Conservation (phyloP, 1,140 invertebrate species). For the Stenopsyche tienmushanensis region DNA sequence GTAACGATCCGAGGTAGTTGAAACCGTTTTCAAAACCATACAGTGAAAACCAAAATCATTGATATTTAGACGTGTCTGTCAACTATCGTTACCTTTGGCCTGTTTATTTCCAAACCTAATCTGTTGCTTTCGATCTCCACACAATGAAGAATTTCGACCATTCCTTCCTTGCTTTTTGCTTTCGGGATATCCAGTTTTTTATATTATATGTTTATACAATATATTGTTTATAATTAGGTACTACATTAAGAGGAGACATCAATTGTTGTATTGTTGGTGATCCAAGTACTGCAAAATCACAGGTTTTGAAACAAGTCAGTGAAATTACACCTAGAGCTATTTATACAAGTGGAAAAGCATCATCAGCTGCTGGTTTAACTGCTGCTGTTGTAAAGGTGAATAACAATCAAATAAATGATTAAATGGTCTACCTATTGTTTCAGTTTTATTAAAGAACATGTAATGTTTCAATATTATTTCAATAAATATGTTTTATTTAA, state of each 20-base stretch:
- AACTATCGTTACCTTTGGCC: too few relatives aligned
- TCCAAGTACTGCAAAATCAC: constrained; percentile 98
- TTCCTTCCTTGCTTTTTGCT: too few relatives aligned
- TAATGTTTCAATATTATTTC: not conserved
- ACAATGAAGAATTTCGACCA: too few relatives aligned
- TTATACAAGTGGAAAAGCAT: constrained; percentile 98
- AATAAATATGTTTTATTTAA: constrained; percentile 45
- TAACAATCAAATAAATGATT: not conserved
- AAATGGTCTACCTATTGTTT: constrained; percentile 1
- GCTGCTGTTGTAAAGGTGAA: constrained; percentile 84
- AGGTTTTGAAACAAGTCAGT: constrained; percentile 94
- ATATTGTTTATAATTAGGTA: constrained; percentile 52
- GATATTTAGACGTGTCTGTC: too few relatives aligned
- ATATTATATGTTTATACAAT: not conserved
- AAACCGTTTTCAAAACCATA: too few relatives aligned
- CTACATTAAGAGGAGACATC: constrained; percentile 90
- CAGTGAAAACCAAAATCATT: too few relatives aligned
- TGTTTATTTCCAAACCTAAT: not conserved
- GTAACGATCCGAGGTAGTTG: too few relatives aligned
- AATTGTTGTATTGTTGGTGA: constrained; percentile 99
- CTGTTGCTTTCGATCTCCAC: too few relatives aligned
- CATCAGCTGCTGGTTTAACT: constrained; percentile 95
- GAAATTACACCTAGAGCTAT: constrained; percentile 95
- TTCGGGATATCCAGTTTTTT: too few relatives aligned
- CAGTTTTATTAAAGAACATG: not conserved